Base-by-base conservation (phyloP, 2,797 vertebrate genomes). In the Microctenopoma steveboyesi region DNA sequence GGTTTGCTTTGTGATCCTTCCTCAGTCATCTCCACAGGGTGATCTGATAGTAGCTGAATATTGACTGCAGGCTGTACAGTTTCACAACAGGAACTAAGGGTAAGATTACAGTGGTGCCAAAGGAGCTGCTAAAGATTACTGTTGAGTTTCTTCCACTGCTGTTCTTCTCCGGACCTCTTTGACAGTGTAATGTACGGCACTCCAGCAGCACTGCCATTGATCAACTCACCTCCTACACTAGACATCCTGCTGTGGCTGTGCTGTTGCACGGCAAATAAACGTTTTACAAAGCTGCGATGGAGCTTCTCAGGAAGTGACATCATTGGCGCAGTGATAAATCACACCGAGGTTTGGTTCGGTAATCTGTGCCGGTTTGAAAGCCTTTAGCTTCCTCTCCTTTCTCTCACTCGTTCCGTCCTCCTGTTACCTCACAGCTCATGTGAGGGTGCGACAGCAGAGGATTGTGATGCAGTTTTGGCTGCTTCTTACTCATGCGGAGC, bases 241-340 rank as follows among this genome's bases (percentile, higher is more conserved):
- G 30, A 69, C 49, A 3, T 67, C 49, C 55, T 57, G 49, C 72
- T 52, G 62, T n/a, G 52, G 30, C 53, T 71, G 22, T 22, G 76
- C 65, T 80, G 72, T 75, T 64, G 55, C 64, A 67, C 77, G 73
- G 37, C 69, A 64, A 56, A 55, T 67, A 48, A 70, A 73, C 4
- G 56, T 56, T 54, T 70, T 62, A 48, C 60, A 69, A 46, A 78
- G 62, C 59, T 27, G 59, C 52, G 51, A 58, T 66, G 46, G 28
- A 64, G 79, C 58, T 30, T 69, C 79, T 65, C 63, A 81, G 86
- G 73, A 90, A 84, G 74, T 77, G 86, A 85, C 74, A 71, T 89
- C 76, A 84, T 56, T 81, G 76, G 59, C 5, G 75, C 68, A 59
- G 72, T 48, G 72, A 81, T 75, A 74, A 76, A 82, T 88, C 72